phyloP scores from a whole-genome alignment of 1,140 invertebrate genomes.

The Platyscapa corneri region DNA sequence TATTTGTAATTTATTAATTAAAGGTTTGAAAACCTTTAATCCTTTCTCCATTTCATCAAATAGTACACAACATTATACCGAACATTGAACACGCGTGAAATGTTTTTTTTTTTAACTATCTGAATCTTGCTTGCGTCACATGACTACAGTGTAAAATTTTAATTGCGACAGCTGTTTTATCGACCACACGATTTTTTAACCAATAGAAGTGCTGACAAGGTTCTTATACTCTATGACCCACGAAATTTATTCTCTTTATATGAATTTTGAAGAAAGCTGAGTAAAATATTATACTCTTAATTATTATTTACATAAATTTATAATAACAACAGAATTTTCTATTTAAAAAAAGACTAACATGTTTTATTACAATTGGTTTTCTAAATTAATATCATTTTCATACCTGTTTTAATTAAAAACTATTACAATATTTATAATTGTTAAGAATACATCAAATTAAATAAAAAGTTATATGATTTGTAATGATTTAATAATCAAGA shows the following conservation, averaged over 20 bases:
- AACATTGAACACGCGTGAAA: neutral
- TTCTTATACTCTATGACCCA: neutral
- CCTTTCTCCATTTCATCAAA: neutral
- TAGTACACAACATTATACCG: neutral
- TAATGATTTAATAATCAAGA: too few relatives aligned
- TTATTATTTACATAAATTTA: too few relatives aligned
- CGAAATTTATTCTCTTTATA: neutral
- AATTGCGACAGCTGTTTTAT: constrained; percentile 1
- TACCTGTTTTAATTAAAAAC: too few relatives aligned
- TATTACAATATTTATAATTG: too few relatives aligned
- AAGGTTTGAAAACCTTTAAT: neutral
- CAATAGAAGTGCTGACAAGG: neutral
- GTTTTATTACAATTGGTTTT: too few relatives aligned
- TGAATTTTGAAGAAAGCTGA: too few relatives aligned
- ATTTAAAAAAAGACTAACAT: too few relatives aligned
- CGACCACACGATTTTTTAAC: neutral
- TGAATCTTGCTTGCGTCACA: neutral
- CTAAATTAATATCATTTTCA: too few relatives aligned
- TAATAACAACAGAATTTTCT: too few relatives aligned
- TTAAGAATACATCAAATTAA: too few relatives aligned
- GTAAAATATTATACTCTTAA: too few relatives aligned
- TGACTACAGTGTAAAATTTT: neutral
- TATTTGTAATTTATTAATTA: neutral
- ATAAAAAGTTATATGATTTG: too few relatives aligned
- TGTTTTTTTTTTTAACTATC: neutral